These are phyloP conservation scores for Chionodraco myersi DNA, from an alignment of 2,113 vertebrate genomes.

Conservation along the genomic window DNA sequence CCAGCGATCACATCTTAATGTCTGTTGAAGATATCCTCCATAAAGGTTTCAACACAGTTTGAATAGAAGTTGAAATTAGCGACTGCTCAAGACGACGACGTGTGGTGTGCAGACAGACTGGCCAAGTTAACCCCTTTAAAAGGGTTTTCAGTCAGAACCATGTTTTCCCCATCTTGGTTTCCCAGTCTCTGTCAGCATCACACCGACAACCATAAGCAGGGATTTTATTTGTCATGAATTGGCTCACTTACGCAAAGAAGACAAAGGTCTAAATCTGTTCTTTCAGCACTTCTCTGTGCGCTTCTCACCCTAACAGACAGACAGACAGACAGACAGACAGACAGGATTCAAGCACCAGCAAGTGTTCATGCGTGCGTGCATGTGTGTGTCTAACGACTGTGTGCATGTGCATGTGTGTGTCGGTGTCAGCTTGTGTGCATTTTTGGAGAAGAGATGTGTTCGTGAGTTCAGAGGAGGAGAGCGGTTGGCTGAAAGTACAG, in stretches of 20 bases:
- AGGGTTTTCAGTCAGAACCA: slow-evolving; percentile 30
- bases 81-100: slow-evolving; percentile 41
- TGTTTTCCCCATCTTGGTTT: slow-evolving; percentile 11
- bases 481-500: slow-evolving; percentile 46
- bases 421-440: slow-evolving; percentile 14
- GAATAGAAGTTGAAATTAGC: slow-evolving; percentile 52
- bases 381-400: slow-evolving; percentile 6
- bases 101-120: slow-evolving; percentile 1
- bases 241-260: slow-evolving; percentile 55
- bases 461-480: slow-evolving; percentile 25
- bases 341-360: slow-evolving; percentile 59
- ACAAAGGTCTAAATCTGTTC: slow-evolving; percentile 67
- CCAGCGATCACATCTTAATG: slow-evolving; percentile 45
- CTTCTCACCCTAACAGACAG: slow-evolving; percentile 47
- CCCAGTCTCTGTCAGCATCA: slow-evolving; percentile 53
- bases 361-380: too few species aligned
- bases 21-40: slow-evolving; percentile 41
- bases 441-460: slow-evolving; percentile 41
- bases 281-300: slow-evolving; percentile 60
- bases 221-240: slow-evolving; percentile 65
- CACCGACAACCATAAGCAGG: slow-evolving; percentile 49
- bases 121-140: slow-evolving; percentile 24
- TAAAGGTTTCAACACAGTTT: slow-evolving; percentile 42
- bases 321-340: slow-evolving; percentile 54
- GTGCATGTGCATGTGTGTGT: slow-evolving; percentile 8